Evolutionary conservation across 2,888 invertebrate genomes (phyloP).

Genomic region (Cosmopolites sordidus): DNA sequence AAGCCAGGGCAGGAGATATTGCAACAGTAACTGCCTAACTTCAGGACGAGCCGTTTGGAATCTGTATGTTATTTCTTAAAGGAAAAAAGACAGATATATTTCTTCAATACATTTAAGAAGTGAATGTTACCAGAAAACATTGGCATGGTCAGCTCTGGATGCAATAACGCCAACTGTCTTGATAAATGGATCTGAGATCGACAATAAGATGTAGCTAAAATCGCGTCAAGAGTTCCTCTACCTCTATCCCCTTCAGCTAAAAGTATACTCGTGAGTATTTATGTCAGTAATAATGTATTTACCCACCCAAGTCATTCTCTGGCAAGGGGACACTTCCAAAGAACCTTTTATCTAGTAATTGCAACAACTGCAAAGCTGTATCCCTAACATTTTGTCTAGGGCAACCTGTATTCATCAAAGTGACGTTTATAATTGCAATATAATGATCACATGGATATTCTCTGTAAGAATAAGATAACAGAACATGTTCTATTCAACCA

Average conservation of each 20-base stretch:
- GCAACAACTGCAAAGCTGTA: constrained; percentile 88
- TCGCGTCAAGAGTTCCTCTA: constrained; percentile 77
- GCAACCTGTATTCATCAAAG: constrained; percentile 93
- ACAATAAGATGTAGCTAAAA: constrained; percentile 84
- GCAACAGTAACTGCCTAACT: constrained; percentile 84
- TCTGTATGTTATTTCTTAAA: constrained; percentile 90
- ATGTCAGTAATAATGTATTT: too few relatives aligned
- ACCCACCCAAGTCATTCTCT: constrained; percentile 71
- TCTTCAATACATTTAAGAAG: too few relatives aligned
- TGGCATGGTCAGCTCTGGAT: constrained; percentile 97
- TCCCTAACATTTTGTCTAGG: constrained; percentile 89
- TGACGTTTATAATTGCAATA: constrained; percentile 95
- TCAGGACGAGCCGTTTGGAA: constrained; percentile 94
- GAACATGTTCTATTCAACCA: not conserved
- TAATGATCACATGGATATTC: constrained; percentile 98
- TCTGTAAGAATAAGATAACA: constrained; percentile 50
- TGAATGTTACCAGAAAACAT: constrained; percentile 87
- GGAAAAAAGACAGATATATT: constrained; percentile 16
- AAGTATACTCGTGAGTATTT: constrained; percentile 9
- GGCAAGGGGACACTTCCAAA: constrained; percentile 77
- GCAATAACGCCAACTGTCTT: constrained; percentile 85
- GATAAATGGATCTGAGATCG: constrained; percentile 91
- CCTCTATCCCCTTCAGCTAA: constrained; percentile 57
- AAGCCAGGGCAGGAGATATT: constrained; percentile 94
- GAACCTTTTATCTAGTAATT: constrained; percentile 90